Evolutionary conservation across 2,888 invertebrate genomes (phyloP).

Genomic region (Zygogramma bicolorata): DNA sequence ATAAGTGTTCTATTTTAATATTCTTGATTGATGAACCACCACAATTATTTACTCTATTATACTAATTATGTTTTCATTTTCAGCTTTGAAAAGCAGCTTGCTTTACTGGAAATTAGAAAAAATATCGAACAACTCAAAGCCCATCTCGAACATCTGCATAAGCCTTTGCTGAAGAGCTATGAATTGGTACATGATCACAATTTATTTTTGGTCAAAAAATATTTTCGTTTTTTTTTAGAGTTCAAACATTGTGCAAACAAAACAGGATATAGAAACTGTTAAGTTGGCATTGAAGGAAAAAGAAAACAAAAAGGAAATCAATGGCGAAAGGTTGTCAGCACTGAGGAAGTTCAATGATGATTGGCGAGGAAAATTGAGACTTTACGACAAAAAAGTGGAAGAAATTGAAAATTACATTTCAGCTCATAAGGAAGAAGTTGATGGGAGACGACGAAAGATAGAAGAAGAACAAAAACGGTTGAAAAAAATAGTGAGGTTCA

Average conservation of each 20-base stretch:
- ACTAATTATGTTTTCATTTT: constrained; percentile 44
- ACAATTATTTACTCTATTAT: background rate
- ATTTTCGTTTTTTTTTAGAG: constrained; percentile 61
- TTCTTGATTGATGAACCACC: background rate
- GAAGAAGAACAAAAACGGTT: constrained; percentile 69
- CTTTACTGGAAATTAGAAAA: constrained; percentile 71
- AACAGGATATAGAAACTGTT: constrained; percentile 71
- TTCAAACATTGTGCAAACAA: constrained; percentile 73
- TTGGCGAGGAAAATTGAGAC: constrained; percentile 71
- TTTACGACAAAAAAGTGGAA: constrained; percentile 74
- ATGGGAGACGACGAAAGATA: constrained; percentile 68
- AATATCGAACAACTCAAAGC: constrained; percentile 70
- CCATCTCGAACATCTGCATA: constrained; percentile 70
- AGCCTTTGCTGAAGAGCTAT: constrained; percentile 66
- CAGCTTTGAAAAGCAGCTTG: constrained; percentile 75
- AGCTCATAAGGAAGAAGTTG: constrained; percentile 69
- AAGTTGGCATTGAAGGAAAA: constrained; percentile 71
- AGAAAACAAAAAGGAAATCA: constrained; percentile 63
- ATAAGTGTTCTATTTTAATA: too few species aligned
- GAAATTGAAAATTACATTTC: constrained; percentile 71
- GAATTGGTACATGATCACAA: constrained; percentile 57
- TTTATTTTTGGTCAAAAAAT: background rate
- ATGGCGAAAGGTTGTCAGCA: constrained; percentile 59
- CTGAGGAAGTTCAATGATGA: constrained; percentile 60
- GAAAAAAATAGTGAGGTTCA: constrained; percentile 70